phyloP scores from a whole-genome alignment of 2,888 invertebrate genomes.

The Rhamnusium bicolor region DNA sequence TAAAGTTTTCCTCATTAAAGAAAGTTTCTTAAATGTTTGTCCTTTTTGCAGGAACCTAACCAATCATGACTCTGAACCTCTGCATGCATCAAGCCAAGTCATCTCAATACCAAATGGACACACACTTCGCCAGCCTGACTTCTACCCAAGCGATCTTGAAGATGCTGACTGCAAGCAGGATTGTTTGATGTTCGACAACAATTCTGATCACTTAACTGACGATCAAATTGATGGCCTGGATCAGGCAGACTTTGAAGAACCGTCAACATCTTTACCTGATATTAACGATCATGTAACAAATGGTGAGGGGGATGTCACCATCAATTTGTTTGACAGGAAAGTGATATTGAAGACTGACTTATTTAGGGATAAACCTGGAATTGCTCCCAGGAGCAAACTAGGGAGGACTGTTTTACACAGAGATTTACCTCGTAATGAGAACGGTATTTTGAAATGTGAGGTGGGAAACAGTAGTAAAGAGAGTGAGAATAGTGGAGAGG shows the following conservation, averaged over 20 bases:
- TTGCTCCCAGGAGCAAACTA: no score
- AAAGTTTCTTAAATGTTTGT: no score
- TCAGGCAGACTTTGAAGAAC: conserved; percentile 43
- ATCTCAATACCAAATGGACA: conserved; percentile 24
- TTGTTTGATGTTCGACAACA: no score
- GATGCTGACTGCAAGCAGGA: conserved; percentile 61
- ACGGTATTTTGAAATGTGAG: conserved; percentile 36
- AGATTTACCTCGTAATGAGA: conserved; percentile 37
- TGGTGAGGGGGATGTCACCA: not conserved
- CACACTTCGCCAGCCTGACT: conserved; percentile 51
- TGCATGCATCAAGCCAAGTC: conserved; percentile 5
- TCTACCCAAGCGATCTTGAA: conserved; percentile 58
- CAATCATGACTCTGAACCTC: conserved; percentile 46
- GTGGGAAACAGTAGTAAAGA: conserved; percentile 27
- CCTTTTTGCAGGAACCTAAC: conserved; percentile 48
- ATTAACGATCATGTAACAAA: no score
- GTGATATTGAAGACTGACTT: no score
- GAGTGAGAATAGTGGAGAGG: no score
- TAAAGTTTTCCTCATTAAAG: no score
- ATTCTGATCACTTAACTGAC: conserved; percentile 50
- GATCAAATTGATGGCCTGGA: conserved; percentile 59
- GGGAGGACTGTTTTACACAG: conserved; percentile 40
- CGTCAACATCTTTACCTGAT: conserved; percentile 40
- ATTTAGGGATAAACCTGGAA: no score
- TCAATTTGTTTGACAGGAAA: no score